A percentile compares a stretch with the other conserved stretches of the same genome.
Evolutionary conservation across 1,140 invertebrate species (phyloP).

Genomic region (Drosophila punjabiensis): DNA sequence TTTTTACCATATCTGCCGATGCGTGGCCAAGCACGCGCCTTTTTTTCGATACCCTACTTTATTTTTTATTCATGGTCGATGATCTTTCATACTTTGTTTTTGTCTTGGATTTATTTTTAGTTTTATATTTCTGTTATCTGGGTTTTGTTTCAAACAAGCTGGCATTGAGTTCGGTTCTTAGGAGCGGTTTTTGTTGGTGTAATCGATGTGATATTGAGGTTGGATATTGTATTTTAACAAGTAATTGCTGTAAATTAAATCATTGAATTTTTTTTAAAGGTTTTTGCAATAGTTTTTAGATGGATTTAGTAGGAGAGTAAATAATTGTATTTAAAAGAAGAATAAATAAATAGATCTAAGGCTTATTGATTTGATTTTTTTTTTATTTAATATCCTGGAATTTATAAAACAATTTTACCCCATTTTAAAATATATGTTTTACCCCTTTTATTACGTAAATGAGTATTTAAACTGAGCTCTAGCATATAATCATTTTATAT

Average conservation of each 20-base stretch:
- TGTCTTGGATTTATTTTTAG: conserved; percentile 5
- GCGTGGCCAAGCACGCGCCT: conserved; percentile 48
- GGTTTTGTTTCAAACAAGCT: neutral
- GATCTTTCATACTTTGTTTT: neutral
- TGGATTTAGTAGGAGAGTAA: too few relatives aligned
- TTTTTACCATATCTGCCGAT: conserved; percentile 27
- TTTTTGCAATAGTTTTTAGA: too few relatives aligned
- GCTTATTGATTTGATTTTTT: neutral
- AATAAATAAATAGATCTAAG: too few relatives aligned
- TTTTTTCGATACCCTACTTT: conserved; percentile 32
- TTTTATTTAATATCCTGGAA: too few relatives aligned
- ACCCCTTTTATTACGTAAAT: neutral
- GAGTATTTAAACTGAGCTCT: too few relatives aligned
- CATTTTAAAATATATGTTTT: neutral
- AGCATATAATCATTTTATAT: neutral
- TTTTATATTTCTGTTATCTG: conserved; percentile 23
- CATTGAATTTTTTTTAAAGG: too few relatives aligned
- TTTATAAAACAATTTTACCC: neutral
- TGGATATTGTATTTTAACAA: neutral
- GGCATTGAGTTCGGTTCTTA: conserved; percentile 11
- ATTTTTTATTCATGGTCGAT: conserved; percentile 30
- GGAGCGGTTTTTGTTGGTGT: neutral
- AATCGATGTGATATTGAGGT: neutral
- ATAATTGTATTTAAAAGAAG: too few relatives aligned
- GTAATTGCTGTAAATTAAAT: neutral